Evolutionary conservation across 2,888 invertebrate species (phyloP), one percentile per base, ranked within the genome.

Genomic region (Steinernema carpocapsae): DNA sequence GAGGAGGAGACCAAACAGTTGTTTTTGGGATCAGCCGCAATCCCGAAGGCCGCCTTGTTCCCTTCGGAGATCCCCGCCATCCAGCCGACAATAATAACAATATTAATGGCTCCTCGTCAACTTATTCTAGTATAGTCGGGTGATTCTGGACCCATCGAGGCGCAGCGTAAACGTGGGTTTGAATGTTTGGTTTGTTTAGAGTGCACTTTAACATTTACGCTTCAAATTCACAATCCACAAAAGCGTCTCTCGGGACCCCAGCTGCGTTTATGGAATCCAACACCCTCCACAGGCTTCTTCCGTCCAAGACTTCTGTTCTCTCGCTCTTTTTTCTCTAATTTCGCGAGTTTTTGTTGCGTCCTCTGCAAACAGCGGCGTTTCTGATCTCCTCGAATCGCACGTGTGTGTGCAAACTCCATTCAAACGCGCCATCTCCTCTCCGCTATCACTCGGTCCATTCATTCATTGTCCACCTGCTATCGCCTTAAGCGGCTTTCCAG

Each of bases 401-500:
- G 37, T 37, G 37, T 10, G 4, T 37, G 10, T 37, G 4, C 37
- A 37, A 37, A 37, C 37, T 37, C 37, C 37, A 37, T 37, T 37
- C 37, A 37, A 10, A 6, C 37, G 37, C 37, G 37, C 37, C 3
- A 37, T 6, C 37, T 37, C 37, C 10, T 37, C 10, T 37, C 37
- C n/a, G n/a, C n/a, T n/a, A n/a, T 37, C 37, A 37, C 4, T 37
- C 4, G 3, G 10, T 37, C 37, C 37, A 37, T 3, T 37, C 10
- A 3, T 10, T 37, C 37, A 19, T 52, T 22, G 52, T 7, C 24
- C 52, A 52, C 52, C 52, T 19, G 52, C 24, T n/a, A n/a, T 52
- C 64, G 29, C 64, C 37, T 48, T 64, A 64, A 64, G 64, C 64
- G 64, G 64, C 64, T 64, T 64, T 64, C n/a, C 26, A n/a, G 64